Evolutionary conservation across 2,797 vertebrate species (phyloP).

Genomic region (Synaphobranchus kaupii): DNA sequence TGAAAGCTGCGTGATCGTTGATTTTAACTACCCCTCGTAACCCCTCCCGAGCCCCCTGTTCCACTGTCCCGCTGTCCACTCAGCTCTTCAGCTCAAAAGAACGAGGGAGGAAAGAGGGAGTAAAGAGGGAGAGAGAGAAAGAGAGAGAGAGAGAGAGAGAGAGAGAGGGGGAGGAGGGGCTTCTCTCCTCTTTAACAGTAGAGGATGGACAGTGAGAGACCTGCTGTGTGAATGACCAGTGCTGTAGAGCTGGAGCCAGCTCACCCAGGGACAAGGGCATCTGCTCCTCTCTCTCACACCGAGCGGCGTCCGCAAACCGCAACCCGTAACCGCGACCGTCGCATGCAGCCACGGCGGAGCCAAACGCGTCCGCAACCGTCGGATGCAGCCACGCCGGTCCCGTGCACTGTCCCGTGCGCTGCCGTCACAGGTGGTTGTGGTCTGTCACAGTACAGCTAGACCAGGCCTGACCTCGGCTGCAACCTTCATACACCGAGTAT

Average conservation of each 20-base stretch:
- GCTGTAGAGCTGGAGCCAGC: conserved; percentile 50
- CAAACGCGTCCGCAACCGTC: background rate
- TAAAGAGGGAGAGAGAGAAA: no score
- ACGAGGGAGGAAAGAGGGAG: conserved; percentile 10
- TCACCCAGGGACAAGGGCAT: conserved; percentile 53
- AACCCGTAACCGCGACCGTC: background rate
- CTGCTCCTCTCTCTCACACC: conserved; percentile 25
- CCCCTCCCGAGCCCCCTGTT: background rate
- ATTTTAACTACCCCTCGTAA: conserved; percentile 46
- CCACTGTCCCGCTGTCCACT: background rate
- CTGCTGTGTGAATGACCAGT: conserved; percentile 48
- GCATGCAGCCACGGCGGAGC: background rate
- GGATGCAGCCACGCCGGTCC: background rate
- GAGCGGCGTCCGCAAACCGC: no score
- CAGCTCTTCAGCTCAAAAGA: background rate
- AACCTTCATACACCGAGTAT: background rate
- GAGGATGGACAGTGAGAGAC: conserved; percentile 8
- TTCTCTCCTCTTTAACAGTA: background rate
- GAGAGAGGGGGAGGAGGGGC: background rate
- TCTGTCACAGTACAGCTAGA: background rate
- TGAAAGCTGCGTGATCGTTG: conserved; percentile 46
- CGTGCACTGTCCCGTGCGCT: no score
- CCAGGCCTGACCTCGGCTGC: background rate
- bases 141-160: no score
- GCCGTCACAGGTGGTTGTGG: background rate